Percentiles rank a stretch among this genome's conserved stretches.
Evolutionary conservation across 2,797 vertebrate species (phyloP).

Genomic region (Tiaroga cobitis): DNA sequence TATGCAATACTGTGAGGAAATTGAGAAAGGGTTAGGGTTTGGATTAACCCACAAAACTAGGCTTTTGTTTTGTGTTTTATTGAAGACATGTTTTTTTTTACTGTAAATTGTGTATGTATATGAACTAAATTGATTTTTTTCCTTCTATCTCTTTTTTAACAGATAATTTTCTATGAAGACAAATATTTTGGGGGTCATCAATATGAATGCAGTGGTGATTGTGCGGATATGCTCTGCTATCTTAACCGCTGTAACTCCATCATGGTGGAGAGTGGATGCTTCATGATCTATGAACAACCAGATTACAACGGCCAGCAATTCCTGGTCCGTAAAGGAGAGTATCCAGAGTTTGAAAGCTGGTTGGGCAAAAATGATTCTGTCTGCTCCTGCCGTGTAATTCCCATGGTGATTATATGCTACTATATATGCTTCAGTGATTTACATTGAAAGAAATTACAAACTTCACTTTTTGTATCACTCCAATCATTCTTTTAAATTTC

Average conservation of each 20-base stretch:
- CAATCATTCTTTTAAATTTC: background rate
- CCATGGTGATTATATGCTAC: conserved; percentile 37
- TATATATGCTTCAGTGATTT: background rate
- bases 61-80: background rate
- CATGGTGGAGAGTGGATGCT: conserved; percentile 70
- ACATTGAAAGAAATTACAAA: background rate
- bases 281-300: conserved; percentile 74
- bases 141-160: background rate
- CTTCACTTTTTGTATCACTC: background rate
- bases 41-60: background rate
- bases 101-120: background rate
- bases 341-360: conserved; percentile 69
- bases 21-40: background rate
- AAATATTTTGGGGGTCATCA: conserved; percentile 56
- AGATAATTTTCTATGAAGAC: conserved; percentile 65
- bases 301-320: conserved; percentile 72
- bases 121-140: background rate
- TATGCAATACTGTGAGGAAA: conserved; percentile 31
- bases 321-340: conserved; percentile 72
- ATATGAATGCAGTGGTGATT: conserved; percentile 58
- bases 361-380: conserved; percentile 61
- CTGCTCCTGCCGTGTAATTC: conserved; percentile 45
- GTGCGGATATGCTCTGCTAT: conserved; percentile 58
- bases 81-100: background rate
- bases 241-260: conserved; percentile 62